Conservation (phyloP, 2,888 invertebrate genomes). For the Uloborus plumipes region DNA sequence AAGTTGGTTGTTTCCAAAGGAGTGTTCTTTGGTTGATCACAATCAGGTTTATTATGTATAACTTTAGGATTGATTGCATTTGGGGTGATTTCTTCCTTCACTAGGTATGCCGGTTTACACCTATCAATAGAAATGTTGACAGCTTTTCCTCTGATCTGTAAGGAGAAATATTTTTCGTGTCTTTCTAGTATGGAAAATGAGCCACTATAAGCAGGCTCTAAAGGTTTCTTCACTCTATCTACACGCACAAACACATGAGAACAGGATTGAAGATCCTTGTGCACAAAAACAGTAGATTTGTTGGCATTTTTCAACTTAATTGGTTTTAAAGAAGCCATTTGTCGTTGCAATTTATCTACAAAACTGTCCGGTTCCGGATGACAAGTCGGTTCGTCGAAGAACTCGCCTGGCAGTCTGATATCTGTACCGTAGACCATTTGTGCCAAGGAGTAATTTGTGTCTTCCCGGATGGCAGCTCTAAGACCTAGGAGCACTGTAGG, state of each 20-base stretch:
- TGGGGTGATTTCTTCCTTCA: background rate
- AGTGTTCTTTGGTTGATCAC: no score
- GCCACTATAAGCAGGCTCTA: background rate
- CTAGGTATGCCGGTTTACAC: background rate
- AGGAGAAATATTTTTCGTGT: constrained; percentile 5
- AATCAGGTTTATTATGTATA: no score
- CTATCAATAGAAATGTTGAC: constrained; percentile 3
- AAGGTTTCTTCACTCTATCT: background rate
- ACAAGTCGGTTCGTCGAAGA: constrained; percentile 14
- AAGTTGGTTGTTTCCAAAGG: no score
- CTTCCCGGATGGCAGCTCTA: constrained; percentile 21
- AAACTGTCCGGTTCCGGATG: constrained; percentile 7
- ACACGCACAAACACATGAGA: constrained; percentile 7
- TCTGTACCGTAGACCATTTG: constrained; percentile 36
- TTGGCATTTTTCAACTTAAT: background rate
- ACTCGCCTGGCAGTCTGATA: constrained; percentile 17
- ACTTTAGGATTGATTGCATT: no score
- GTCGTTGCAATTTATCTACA: constrained; percentile 15
- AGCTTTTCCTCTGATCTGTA: background rate
- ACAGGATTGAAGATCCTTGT: constrained; percentile 7
- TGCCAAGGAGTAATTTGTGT: constrained; percentile 22
- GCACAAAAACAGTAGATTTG: constrained; percentile 7
- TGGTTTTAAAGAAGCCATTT: constrained; percentile 16
- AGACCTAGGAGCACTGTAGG: constrained; percentile 55
- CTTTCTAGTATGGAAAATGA: background rate